Conservation (phyloP, 2,113 vertebrate genomes). For the Sapajus apella region DNA sequence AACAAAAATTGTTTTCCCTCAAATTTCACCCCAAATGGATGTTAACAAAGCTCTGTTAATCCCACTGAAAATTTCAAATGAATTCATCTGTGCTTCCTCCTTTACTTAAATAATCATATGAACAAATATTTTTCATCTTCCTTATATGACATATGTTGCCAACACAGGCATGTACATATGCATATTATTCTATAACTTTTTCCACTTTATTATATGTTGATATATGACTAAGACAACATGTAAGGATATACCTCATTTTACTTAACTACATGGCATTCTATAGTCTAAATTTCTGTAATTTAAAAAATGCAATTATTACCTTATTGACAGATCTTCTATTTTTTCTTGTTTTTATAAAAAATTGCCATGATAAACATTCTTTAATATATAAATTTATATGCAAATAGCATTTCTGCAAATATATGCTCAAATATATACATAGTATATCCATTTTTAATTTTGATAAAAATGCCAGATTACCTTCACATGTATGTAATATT, state of each 20-base stretch:
- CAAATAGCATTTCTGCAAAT: conserved; percentile 1
- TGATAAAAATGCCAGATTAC: conserved; percentile 12
- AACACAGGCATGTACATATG: background rate
- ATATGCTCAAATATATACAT: background rate
- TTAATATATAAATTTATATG: background rate
- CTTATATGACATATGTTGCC: background rate
- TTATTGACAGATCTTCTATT: background rate
- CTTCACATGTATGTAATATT: too few species aligned
- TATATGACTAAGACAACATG: background rate
- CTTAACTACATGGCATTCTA: background rate
- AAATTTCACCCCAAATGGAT: background rate
- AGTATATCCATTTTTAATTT: background rate
- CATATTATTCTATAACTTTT: background rate
- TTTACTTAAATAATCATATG: conserved; percentile 20
- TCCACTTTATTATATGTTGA: background rate
- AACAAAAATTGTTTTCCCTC: background rate
- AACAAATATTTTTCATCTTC: background rate
- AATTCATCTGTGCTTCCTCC: background rate
- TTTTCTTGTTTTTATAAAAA: conserved; percentile 38
- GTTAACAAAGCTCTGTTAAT: background rate
- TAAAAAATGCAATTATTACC: background rate
- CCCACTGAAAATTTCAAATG: background rate
- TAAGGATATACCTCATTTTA: background rate
- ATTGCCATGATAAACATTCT: background rate
- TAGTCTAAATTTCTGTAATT: conserved; percentile 29